Evolutionary conservation across 2,797 vertebrate species (phyloP).

Genomic region (Sebastes melanostomus): DNA sequence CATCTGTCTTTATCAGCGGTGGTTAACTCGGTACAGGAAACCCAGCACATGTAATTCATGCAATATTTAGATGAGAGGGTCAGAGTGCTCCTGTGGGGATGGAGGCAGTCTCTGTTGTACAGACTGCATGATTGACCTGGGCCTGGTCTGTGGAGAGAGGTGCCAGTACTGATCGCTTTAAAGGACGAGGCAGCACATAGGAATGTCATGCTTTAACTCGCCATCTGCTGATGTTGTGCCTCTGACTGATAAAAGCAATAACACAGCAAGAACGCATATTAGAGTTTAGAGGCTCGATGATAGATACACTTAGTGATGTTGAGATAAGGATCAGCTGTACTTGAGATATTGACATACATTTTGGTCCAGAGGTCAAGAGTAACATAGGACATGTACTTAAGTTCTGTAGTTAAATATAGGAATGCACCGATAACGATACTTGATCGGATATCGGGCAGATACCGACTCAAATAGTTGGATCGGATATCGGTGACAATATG

Average conservation of each 20-base stretch:
- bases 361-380: background rate
- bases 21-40: conserved; percentile 73
- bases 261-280: conserved; percentile 19
- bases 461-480: too few relatives aligned
- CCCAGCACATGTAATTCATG: conserved; percentile 79
- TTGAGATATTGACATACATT: conserved; percentile 26
- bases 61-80: conserved; percentile 82
- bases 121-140: conserved; percentile 61
- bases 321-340: conserved; percentile 27
- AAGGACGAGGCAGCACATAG: conserved; percentile 47
- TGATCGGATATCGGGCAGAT: too few relatives aligned
- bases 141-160: conserved; percentile 54
- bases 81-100: conserved; percentile 73
- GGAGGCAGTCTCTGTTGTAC: conserved; percentile 49
- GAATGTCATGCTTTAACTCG: conserved; percentile 52
- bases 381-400: background rate
- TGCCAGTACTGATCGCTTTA: conserved; percentile 66
- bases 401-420: background rate
- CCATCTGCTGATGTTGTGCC: conserved; percentile 27
- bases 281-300: conserved; percentile 34
- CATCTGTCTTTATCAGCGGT: conserved; percentile 77
- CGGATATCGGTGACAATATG: too few relatives aligned
- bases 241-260: conserved; percentile 56
- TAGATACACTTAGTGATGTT: conserved; percentile 17
- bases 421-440: too few relatives aligned